Percentiles rank a stretch among this genome's conserved stretches.
phyloP scores from a whole-genome alignment of 2,113 vertebrate genomes.

The Mohoua ochrocephala region DNA sequence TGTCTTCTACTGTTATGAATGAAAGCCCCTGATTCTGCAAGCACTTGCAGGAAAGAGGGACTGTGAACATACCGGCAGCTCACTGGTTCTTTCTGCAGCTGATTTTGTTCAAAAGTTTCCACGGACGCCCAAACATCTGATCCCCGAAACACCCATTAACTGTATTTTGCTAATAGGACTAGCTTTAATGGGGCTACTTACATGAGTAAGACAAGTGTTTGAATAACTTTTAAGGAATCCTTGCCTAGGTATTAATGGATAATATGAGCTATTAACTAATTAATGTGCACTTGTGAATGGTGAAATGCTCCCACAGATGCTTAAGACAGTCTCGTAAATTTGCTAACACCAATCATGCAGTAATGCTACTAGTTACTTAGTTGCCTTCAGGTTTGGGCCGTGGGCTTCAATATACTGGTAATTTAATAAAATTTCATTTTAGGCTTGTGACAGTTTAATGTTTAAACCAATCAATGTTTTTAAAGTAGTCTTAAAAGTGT shows the following conservation, averaged over 20 bases:
- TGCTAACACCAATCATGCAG: background rate
- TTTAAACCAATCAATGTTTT: conserved; percentile 64
- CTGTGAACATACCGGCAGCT: background rate
- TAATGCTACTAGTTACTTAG: background rate
- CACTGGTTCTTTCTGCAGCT: background rate
- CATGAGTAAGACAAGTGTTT: background rate
- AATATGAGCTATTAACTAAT: conserved; percentile 12
- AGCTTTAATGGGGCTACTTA: background rate
- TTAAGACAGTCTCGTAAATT: background rate
- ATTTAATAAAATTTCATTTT: conserved; percentile 70
- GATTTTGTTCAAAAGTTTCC: background rate
- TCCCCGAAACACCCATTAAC: background rate
- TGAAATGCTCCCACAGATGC: conserved; percentile 16
- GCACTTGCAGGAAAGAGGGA: background rate
- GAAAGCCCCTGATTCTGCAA: background rate
- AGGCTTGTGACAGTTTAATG: conserved; percentile 58
- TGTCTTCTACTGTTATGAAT: background rate
- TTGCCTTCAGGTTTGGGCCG: background rate
- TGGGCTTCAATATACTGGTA: conserved; percentile 50
- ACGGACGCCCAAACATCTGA: background rate
- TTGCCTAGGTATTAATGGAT: background rate
- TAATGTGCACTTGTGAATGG: background rate
- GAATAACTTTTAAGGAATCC: background rate
- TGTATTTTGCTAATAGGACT: background rate
- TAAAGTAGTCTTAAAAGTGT: conserved; percentile 54